Conservation (phyloP, 2,888 invertebrate genomes). For the Nebria brevicollis region DNA sequence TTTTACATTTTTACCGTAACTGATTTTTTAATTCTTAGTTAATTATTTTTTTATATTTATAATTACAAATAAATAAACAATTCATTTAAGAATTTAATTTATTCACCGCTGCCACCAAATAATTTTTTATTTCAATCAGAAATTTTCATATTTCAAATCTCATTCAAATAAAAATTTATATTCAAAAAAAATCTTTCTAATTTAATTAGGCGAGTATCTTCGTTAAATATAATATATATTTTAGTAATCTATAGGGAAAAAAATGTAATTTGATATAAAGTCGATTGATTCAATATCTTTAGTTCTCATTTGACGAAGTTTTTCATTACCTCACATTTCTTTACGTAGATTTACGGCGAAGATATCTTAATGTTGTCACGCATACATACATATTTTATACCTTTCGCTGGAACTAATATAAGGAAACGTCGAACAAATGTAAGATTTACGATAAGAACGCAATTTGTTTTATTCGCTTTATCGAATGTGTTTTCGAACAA, state of each 20-base stretch:
- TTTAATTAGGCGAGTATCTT: too few species aligned
- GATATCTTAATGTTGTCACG: conserved; percentile 42
- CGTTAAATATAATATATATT: too few species aligned
- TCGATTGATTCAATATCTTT: conserved; percentile 20
- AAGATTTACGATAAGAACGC: conserved; percentile 28
- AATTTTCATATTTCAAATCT: too few species aligned
- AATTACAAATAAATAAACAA: too few species aligned
- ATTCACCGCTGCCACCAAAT: too few species aligned
- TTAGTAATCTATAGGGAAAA: not conserved
- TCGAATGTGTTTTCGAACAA: not conserved
- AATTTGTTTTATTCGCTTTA: conserved; percentile 21
- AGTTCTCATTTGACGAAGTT: conserved; percentile 26
- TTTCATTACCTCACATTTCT: conserved; percentile 32
- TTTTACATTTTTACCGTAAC: too few species aligned
- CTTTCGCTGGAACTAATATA: conserved; percentile 36
- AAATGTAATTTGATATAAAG: not conserved
- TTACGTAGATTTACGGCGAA: conserved; percentile 33
- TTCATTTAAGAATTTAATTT: too few species aligned
- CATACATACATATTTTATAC: conserved; percentile 39
- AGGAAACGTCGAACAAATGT: conserved; percentile 26
- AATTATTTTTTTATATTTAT: too few species aligned
- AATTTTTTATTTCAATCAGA: too few species aligned
- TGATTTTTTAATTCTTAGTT: too few species aligned
- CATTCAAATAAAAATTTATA: too few species aligned
- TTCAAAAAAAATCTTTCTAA: too few species aligned